Conservation (phyloP, 2,113 vertebrate genomes). For the Sceloporus tristichus region DNA sequence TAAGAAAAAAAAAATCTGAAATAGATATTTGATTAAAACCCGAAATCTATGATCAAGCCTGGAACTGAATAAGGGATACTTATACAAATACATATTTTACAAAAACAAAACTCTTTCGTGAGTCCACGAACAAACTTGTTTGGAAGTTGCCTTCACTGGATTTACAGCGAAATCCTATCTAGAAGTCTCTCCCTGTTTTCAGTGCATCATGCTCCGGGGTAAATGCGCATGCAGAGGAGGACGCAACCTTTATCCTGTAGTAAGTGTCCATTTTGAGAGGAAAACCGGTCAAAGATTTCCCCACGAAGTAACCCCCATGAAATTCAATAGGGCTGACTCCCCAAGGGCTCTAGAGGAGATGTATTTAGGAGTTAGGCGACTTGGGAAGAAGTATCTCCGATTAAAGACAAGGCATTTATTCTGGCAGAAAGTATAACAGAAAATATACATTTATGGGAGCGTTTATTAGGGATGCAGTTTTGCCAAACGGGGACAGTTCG, state of each 20-base stretch:
- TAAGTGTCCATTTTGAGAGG: background rate
- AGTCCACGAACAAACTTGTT: background rate
- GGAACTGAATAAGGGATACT: too few relatives aligned
- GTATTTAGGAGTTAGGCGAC: background rate
- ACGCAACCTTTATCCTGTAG: background rate
- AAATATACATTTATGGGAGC: background rate
- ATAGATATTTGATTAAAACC: background rate
- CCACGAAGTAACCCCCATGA: background rate
- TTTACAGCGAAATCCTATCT: background rate
- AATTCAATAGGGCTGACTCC: background rate
- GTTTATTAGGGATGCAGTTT: fast-evolving
- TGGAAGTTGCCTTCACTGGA: background rate
- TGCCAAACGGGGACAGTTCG: background rate
- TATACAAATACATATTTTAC: too few relatives aligned
- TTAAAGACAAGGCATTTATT: background rate
- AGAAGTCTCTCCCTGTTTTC: background rate
- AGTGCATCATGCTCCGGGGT: background rate
- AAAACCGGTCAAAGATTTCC: background rate
- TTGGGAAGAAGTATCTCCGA: too few relatives aligned
- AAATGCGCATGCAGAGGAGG: background rate
- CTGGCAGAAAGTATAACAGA: background rate
- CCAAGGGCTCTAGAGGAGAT: too few relatives aligned
- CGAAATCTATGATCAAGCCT: background rate
- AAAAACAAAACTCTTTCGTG: too few relatives aligned
- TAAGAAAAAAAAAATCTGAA: background rate